Evolutionary conservation across 2,797 vertebrate genomes (phyloP).

Genomic region (Galago senegalensis): DNA sequence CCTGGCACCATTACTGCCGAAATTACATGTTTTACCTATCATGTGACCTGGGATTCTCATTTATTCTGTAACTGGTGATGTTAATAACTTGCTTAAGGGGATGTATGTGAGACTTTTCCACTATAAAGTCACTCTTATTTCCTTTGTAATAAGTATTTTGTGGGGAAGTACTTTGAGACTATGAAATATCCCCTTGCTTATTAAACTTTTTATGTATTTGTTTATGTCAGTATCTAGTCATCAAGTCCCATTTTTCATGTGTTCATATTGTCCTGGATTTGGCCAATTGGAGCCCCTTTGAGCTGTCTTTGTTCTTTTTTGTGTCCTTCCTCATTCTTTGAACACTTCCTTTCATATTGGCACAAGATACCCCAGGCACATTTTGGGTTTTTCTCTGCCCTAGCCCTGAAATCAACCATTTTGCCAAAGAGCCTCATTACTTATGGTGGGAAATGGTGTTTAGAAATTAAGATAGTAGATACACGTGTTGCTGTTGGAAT

Average conservation of each 20-base stretch:
- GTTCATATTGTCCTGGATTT: neutral
- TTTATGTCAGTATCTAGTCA: conserved; percentile 24
- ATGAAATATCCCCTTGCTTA: neutral
- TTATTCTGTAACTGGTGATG: neutral
- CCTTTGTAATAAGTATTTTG: neutral
- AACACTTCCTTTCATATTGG: neutral
- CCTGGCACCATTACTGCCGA: conserved; percentile 2
- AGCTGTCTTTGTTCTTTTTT: conserved; percentile 31
- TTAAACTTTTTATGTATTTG: neutral
- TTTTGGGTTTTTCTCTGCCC: neutral
- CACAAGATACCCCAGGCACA: neutral
- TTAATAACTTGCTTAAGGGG: neutral
- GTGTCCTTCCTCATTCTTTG: neutral
- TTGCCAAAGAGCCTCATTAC: neutral
- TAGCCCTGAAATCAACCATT: neutral
- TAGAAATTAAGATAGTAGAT: neutral
- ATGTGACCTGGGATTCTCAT: neutral
- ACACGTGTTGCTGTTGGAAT: neutral
- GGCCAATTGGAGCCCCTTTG: neutral
- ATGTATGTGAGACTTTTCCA: neutral
- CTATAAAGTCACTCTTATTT: neutral
- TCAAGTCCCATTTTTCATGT: neutral
- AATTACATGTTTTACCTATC: neutral
- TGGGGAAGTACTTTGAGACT: neutral
- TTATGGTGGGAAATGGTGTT: conserved; percentile 1